A percentile compares a stretch with the other conserved stretches of the same genome.
Conservation (phyloP, 1,140 invertebrate species). For the Zeugodacus cucurbitae region DNA sequence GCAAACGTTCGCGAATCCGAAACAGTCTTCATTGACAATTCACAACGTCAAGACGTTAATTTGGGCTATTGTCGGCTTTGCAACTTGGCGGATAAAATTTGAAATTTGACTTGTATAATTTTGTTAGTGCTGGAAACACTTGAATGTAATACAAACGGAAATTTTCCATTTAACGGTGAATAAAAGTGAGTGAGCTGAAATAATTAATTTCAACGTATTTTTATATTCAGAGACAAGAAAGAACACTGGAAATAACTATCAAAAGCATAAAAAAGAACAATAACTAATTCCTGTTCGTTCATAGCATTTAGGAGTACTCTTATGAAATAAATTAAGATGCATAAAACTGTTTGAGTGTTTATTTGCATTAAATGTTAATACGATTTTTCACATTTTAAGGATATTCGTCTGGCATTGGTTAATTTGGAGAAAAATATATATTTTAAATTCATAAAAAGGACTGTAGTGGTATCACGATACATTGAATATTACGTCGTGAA, state of each 20-base stretch:
- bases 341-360: background rate
- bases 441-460: background rate
- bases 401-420: background rate
- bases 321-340: background rate
- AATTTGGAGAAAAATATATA: background rate
- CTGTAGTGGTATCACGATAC: background rate
- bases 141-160: background rate
- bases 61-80: background rate
- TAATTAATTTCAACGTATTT: background rate
- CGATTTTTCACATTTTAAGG: background rate
- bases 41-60: constrained; percentile 41
- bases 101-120: background rate
- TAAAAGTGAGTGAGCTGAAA: background rate
- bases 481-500: background rate
- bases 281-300: too few species aligned
- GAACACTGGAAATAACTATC: background rate
- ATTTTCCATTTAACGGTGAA: constrained; percentile 31
- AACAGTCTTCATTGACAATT: constrained; percentile 46
- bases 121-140: constrained; percentile 5
- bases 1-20: constrained; percentile 32
- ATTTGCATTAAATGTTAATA: background rate
- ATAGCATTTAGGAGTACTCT: too few species aligned
- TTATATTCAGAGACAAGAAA: background rate
- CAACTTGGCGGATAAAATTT: background rate
- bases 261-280: too few species aligned